Evolutionary conservation across 2,797 vertebrate species (phyloP), one percentile per base, ranked within the genome.

Genomic region (Sciurus vulgaris): DNA sequence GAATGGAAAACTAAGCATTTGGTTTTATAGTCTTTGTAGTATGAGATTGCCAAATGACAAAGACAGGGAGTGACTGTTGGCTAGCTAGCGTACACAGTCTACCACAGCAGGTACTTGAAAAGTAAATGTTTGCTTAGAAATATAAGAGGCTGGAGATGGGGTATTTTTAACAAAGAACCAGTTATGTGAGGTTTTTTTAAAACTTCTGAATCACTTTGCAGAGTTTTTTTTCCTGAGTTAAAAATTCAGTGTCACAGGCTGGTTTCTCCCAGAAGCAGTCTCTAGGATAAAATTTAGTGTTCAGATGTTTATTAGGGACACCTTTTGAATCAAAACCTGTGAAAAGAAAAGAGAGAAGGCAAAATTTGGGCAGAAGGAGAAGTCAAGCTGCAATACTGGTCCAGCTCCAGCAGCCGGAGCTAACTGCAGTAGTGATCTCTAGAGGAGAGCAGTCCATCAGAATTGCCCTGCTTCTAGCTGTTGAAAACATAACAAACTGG

Each of bases 121-220:
- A 93, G 54, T 22, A 74, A 54, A 54, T 18, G 14, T 78, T 81
- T 51, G 10, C 59, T 84, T 79, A 87, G 63, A 87, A 89, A 28
- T 79, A 35, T 56, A 89, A 79, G 61, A 88, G 41, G 10, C 56
- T 70, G 11, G 61, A 97, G 35, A 17, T 86, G n/a, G 30, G 35
- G 1, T 86, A 83, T 93, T 86, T 86, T n/a, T n/a, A n/a, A 70
- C 38, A 86, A 91, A 93, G 69, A 78, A 54, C 15, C 18, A 41
- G 11, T 87, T 84, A 33, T 7, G 13, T 89, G 3, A 93, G 79
- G 54, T 91, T 76, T 38, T 38, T 38, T 96, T 91, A 96, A 89
- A 96, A 91, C 12, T 54, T 76, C 30, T 49, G 54, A n/a, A 67
- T 91, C 54, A 77, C 59, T 93, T 93, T 87, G 72, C 44, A 65